These are phyloP conservation scores for Drosophila kanekoi DNA, from an alignment of 2,888 invertebrate species.

Conservation along the genomic window DNA sequence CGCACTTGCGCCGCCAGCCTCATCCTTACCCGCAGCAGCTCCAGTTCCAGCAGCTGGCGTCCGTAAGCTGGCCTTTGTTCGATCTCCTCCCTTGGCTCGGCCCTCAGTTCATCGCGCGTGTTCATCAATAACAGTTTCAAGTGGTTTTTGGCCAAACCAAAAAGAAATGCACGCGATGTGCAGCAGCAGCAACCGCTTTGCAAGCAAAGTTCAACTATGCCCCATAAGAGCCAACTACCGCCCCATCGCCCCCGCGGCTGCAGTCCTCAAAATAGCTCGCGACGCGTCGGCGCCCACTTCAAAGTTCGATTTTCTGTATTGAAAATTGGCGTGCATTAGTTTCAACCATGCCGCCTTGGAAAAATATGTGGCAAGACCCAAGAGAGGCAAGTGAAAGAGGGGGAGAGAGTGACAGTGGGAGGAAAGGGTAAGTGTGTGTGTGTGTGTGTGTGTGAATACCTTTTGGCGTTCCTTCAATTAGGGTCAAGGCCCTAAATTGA, in stretches of 20 bases:
- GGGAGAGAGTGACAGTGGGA: slow-evolving; percentile 1
- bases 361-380: background rate
- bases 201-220: slow-evolving; percentile 23
- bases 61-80: slow-evolving; percentile 55
- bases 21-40: background rate
- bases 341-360: slow-evolving; percentile 29
- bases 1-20: background rate
- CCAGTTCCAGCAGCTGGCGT: slow-evolving; percentile 34
- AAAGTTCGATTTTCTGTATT: slow-evolving; percentile 76
- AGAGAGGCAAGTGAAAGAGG: background rate
- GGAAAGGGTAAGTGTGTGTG: slow-evolving; percentile 1
- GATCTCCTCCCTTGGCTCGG: slow-evolving; percentile 10
- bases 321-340: slow-evolving; percentile 72
- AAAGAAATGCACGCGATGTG: slow-evolving; percentile 62
- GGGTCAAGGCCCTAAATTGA: slow-evolving; percentile 15
- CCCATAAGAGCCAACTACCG: background rate
- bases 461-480: slow-evolving; percentile 35
- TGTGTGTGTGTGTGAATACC: slow-evolving; percentile 21
- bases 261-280: slow-evolving; percentile 10
- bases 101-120: slow-evolving; percentile 32
- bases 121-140: slow-evolving; percentile 75
- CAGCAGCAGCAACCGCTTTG: slow-evolving; percentile 29
- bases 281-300: slow-evolving; percentile 65
- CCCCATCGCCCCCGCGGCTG: background rate
- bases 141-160: slow-evolving; percentile 65